Percentiles rank a stretch among this genome's conserved stretches.
phyloP scores from a whole-genome alignment of 2,113 vertebrate genomes.

The Tinamus guttatus region DNA sequence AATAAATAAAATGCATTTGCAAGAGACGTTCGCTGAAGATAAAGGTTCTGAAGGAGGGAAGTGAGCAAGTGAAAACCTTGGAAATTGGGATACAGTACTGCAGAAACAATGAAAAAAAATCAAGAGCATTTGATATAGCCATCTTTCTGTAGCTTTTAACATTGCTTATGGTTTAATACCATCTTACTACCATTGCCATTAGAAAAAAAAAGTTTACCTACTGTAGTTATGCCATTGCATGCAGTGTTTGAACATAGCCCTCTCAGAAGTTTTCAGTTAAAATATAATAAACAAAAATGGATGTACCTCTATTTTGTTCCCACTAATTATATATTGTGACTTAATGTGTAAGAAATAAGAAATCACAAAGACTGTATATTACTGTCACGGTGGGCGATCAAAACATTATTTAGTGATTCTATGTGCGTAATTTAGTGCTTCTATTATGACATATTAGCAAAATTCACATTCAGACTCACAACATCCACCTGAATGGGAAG shows the following conservation, averaged over 20 bases:
- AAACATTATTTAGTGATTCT: slow-evolving; percentile 56
- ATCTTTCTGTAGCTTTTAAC: not conserved
- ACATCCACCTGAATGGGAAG: not conserved
- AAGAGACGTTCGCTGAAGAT: not conserved
- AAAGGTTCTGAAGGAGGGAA: not conserved
- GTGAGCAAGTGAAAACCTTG: not conserved
- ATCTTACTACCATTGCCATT: not conserved
- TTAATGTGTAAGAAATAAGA: slow-evolving; percentile 21
- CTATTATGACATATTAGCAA: slow-evolving; percentile 41
- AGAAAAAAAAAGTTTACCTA: not conserved
- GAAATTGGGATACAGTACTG: not conserved
- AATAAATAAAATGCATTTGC: not conserved
- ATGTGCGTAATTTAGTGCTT: slow-evolving; percentile 12
- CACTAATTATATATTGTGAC: slow-evolving; percentile 6
- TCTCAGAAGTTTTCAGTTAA: slow-evolving; percentile 1
- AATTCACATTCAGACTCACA: slow-evolving; percentile 12
- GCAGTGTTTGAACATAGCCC: not conserved
- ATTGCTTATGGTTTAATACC: not conserved
- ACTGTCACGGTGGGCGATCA: slow-evolving; percentile 29
- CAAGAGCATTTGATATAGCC: not conserved
- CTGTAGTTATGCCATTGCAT: not conserved
- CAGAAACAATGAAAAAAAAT: not conserved
- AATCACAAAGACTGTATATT: not conserved
- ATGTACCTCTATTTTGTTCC: slow-evolving; percentile 25
- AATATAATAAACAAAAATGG: slow-evolving; percentile 31